Evolutionary conservation across 2,888 invertebrate species (phyloP).

Genomic region (Microctonus hyperodae): DNA sequence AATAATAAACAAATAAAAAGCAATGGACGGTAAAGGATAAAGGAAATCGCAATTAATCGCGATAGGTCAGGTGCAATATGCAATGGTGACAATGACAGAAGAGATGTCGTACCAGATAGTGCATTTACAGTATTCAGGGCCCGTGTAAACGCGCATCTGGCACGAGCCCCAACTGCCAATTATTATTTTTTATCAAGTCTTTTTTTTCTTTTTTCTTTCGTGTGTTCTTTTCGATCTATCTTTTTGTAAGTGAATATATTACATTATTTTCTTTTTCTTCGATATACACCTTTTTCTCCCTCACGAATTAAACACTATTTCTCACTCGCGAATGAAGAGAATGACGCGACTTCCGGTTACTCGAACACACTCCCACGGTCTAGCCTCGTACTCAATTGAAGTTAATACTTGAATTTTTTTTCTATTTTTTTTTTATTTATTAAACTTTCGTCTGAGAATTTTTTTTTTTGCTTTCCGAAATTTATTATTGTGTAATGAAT

Average conservation of each 20-base stretch:
- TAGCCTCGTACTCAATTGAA: conserved; percentile 29
- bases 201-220: conserved; percentile 26
- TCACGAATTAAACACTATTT: neutral
- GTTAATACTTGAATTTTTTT: conserved; percentile 10
- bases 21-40: neutral
- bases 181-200: conserved; percentile 25
- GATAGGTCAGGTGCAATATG: conserved; percentile 30
- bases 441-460: neutral
- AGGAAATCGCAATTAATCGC: neutral
- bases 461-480: neutral
- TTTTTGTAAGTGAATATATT: neutral
- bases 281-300: conserved; percentile 21
- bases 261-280: neutral
- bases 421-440: neutral
- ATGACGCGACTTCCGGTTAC: conserved; percentile 31
- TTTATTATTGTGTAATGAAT: too few relatives aligned
- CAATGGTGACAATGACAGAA: conserved; percentile 54
- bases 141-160: conserved; percentile 98
- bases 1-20: neutral
- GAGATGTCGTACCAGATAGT: conserved; percentile 99
- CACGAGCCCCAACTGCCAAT: conserved; percentile 81
- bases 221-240: conserved; percentile 14
- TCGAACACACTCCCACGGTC: conserved; percentile 28
- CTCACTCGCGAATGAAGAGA: conserved; percentile 28
- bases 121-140: conserved; percentile 91